A percentile compares a stretch with the other conserved stretches of the same genome.
Evolutionary conservation across 1,140 invertebrate species (phyloP).

Genomic region (Plectus sambesii): DNA sequence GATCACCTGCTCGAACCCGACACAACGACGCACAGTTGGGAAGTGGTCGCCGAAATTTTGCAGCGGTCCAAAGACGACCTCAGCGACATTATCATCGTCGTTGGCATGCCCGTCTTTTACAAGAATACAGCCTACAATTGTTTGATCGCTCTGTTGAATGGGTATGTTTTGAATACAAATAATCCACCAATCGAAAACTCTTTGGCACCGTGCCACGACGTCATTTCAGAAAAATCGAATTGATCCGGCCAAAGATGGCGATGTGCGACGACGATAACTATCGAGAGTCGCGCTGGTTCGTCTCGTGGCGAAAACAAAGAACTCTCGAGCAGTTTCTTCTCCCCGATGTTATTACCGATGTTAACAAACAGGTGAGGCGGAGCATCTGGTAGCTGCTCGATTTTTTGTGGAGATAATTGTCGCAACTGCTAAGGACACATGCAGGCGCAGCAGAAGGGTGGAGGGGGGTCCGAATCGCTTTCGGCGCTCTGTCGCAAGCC

Average conservation of each 20-base stretch:
- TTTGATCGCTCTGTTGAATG: slow-evolving; percentile 76
- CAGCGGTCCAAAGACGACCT: slow-evolving; percentile 65
- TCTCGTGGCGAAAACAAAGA: slow-evolving; percentile 64
- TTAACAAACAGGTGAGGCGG: slow-evolving; percentile 23
- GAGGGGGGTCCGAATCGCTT: too few species aligned
- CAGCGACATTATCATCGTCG: slow-evolving; percentile 78
- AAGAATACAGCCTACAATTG: slow-evolving; percentile 92
- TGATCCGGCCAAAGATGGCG: slow-evolving; percentile 86
- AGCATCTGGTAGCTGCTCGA: too few species aligned
- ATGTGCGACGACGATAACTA: slow-evolving; percentile 92
- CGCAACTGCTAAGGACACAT: too few species aligned
- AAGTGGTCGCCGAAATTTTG: slow-evolving; percentile 71
- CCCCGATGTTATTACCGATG: slow-evolving; percentile 27
- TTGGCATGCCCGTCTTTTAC: slow-evolving; percentile 94
- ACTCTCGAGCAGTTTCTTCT: slow-evolving; percentile 22
- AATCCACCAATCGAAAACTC: too few species aligned
- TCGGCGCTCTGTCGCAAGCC: too few species aligned
- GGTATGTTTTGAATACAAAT: slow-evolving; percentile 45
- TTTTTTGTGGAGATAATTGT: too few species aligned
- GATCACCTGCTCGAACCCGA: slow-evolving; percentile 95
- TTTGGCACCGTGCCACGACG: too few species aligned
- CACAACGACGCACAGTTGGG: slow-evolving; percentile 87
- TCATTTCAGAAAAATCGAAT: slow-evolving; percentile 60
- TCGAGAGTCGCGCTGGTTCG: slow-evolving; percentile 87
- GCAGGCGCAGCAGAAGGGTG: too few species aligned